A percentile compares a stretch with the other conserved stretches of the same genome.
Conservation (phyloP, 2,888 invertebrate species). For the Lasius platythorax region DNA sequence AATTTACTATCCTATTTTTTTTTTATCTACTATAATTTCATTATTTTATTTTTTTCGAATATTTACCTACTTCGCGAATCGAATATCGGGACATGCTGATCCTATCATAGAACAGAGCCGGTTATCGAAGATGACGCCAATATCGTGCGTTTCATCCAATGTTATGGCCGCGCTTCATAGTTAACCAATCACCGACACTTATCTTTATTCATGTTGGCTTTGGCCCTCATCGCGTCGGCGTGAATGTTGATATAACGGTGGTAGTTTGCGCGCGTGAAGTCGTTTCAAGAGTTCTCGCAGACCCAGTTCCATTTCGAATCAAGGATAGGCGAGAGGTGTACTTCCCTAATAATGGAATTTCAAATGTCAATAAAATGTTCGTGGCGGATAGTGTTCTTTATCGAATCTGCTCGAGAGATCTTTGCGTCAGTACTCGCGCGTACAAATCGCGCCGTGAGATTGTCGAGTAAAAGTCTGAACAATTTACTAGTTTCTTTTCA, state of each 20-base stretch:
- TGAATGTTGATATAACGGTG: constrained; percentile 39
- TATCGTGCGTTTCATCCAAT: constrained; percentile 22
- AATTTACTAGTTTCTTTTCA: background rate
- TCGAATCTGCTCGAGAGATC: constrained; percentile 28
- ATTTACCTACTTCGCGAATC: background rate
- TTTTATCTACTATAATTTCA: background rate
- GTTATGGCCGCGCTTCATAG: constrained; percentile 18
- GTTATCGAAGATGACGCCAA: constrained; percentile 41
- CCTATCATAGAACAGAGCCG: background rate
- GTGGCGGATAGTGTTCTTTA: constrained; percentile 38
- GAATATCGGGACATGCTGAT: constrained; percentile 6
- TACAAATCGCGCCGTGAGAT: background rate
- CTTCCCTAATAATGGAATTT: constrained; percentile 74
- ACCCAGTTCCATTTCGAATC: constrained; percentile 65
- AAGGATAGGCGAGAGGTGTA: constrained; percentile 32
- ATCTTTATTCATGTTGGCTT: constrained; percentile 67
- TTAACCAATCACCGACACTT: constrained; percentile 49
- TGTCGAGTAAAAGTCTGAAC: background rate
- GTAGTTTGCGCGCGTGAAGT: constrained; percentile 22
- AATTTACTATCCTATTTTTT: background rate
- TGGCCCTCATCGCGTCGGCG: constrained; percentile 10
- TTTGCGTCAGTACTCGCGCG: too few relatives aligned
- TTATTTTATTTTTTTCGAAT: background rate
- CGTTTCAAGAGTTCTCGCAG: constrained; percentile 49
- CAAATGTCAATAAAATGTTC: constrained; percentile 70